These are phyloP conservation scores for Lasioglossum leucozonium DNA, from an alignment of 2,888 invertebrate species.

Conservation along the genomic window DNA sequence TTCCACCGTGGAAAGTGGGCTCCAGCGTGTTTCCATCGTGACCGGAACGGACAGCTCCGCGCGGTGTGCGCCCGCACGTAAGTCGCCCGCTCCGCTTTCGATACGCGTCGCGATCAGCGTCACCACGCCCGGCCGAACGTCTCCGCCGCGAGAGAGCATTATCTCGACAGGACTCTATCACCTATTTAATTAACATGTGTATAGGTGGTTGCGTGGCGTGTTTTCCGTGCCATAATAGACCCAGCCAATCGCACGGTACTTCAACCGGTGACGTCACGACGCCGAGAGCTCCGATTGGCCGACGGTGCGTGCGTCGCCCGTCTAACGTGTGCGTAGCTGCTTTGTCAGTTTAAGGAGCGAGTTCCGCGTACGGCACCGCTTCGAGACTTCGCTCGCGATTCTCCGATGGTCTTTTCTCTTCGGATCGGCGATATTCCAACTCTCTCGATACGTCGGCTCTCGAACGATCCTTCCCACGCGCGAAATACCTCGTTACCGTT, in stretches of 20 bases:
- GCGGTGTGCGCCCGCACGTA: slow-evolving; percentile 55
- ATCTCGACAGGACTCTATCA: slow-evolving; percentile 73
- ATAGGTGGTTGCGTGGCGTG: slow-evolving; percentile 84
- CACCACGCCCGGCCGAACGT: slow-evolving; percentile 74
- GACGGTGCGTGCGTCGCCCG: slow-evolving; percentile 70
- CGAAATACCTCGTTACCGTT: slow-evolving; percentile 23
- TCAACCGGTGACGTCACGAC: slow-evolving; percentile 80
- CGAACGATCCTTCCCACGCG: slow-evolving; percentile 44
- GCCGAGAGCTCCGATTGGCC: slow-evolving; percentile 73
- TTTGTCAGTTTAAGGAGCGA: slow-evolving; percentile 75
- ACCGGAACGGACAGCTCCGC: slow-evolving; percentile 54
- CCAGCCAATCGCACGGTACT: slow-evolving; percentile 80
- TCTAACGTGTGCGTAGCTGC: slow-evolving; percentile 73
- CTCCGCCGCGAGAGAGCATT: slow-evolving; percentile 61
- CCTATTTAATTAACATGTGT: slow-evolving; percentile 82
- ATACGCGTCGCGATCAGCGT: slow-evolving; percentile 48
- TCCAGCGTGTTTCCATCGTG: slow-evolving; percentile 72
- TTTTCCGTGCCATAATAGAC: slow-evolving; percentile 83
- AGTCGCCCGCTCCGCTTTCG: slow-evolving; percentile 55
- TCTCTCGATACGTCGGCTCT: slow-evolving; percentile 15
- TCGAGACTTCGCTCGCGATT: slow-evolving; percentile 63
- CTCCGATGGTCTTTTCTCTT: slow-evolving; percentile 37
- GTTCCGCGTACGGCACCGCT: slow-evolving; percentile 70
- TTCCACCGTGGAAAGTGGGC: slow-evolving; percentile 64
- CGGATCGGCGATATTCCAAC: slow-evolving; percentile 4